Conservation (phyloP, 2,797 vertebrate species). For the Enoplosus armatus region DNA sequence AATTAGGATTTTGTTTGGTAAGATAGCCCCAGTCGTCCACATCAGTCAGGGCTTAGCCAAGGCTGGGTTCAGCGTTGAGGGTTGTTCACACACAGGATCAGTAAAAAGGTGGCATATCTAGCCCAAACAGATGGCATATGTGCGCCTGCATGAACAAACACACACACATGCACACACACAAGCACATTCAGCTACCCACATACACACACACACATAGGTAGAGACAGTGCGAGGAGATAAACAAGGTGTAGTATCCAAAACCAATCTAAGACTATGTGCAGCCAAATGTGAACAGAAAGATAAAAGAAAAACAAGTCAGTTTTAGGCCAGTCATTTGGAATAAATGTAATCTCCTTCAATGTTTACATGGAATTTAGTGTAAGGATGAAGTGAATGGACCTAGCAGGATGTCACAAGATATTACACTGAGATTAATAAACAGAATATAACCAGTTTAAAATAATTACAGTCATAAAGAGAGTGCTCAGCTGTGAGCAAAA, state of each 20-base stretch:
- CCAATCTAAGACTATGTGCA: constrained; percentile 42
- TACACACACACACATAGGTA: constrained; percentile 25
- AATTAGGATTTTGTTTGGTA: constrained; percentile 58
- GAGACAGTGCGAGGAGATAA: constrained; percentile 43
- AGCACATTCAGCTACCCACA: constrained; percentile 11
- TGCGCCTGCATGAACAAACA: constrained; percentile 68
- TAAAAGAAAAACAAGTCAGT: constrained; percentile 7
- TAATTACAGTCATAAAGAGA: constrained; percentile 16
- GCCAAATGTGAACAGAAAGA: constrained; percentile 47
- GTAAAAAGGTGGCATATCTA: constrained; percentile 76
- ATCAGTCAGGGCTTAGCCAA: constrained; percentile 41
- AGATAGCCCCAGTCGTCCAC: constrained; percentile 46
- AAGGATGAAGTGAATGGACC: constrained; percentile 29
- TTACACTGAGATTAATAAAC: constrained; percentile 22
- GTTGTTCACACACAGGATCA: constrained; percentile 60
- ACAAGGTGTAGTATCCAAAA: constrained; percentile 55
- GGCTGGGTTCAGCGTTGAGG: constrained; percentile 33
- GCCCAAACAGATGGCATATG: constrained; percentile 78
- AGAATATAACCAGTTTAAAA: constrained; percentile 19
- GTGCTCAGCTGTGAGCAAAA: constrained; percentile 24
- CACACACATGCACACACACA: constrained; percentile 54
- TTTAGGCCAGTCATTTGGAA: constrained; percentile 20
- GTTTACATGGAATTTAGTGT: constrained; percentile 12
- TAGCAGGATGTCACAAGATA: constrained; percentile 11
- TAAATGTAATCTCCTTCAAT: constrained; percentile 13